Percentiles rank a stretch among this genome's conserved stretches.
Conservation (phyloP, 2,113 vertebrate genomes). For the Boulengeromyrus knoepffleri region DNA sequence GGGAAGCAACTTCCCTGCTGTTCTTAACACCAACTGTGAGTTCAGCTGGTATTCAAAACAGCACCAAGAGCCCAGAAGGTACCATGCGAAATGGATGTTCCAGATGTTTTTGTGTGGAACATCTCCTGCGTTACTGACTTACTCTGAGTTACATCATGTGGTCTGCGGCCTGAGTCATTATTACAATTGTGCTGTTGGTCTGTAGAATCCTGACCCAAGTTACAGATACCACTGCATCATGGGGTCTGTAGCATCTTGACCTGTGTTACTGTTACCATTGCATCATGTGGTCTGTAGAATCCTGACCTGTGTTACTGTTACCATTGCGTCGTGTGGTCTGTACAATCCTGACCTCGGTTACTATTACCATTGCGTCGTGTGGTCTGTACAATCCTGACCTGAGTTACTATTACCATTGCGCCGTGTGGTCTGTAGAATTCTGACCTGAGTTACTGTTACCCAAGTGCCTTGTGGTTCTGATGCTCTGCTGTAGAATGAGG, state of each 20-base stretch:
- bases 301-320: neutral
- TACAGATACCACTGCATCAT: neutral
- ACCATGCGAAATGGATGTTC: neutral
- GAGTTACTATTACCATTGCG: neutral
- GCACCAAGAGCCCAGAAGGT: neutral
- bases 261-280: neutral
- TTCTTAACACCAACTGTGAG: neutral
- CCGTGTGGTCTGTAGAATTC: neutral
- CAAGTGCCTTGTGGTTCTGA: too few species aligned
- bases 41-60: neutral
- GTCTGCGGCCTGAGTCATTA: neutral
- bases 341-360: neutral
- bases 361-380: neutral
- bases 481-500: neutral
- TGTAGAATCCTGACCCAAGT: neutral
- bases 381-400: neutral
- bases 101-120: neutral
- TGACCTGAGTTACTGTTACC: neutral
- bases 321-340: neutral
- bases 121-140: neutral
- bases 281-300: neutral
- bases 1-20: neutral
- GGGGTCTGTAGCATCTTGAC: neutral
- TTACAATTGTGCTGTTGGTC: neutral
- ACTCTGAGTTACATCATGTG: neutral